Conservation (phyloP, 2,888 invertebrate genomes). For the Macrophya annulata region DNA sequence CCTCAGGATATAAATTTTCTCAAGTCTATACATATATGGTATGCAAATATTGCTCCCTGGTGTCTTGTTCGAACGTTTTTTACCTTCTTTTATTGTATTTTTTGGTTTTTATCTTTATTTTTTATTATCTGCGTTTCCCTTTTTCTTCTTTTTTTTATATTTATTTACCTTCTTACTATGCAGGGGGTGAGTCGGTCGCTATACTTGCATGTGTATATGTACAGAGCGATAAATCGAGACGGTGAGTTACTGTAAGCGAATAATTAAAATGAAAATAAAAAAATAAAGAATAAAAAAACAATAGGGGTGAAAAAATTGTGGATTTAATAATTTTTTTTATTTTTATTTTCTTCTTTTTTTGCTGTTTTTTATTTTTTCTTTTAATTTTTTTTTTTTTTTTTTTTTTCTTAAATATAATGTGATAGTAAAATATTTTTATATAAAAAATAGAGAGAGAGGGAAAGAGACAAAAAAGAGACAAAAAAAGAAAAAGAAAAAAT, state of each 20-base stretch:
- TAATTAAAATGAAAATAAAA: not conserved
- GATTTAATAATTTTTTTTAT: not conserved
- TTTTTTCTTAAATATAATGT: not conserved
- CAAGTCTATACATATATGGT: not conserved
- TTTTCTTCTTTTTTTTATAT: not conserved
- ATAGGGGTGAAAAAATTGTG: not conserved
- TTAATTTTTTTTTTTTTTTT: not conserved
- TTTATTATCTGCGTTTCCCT: not conserved
- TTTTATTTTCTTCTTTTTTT: not conserved
- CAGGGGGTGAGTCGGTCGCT: not conserved
- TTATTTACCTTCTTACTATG: not conserved
- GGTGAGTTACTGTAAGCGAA: not conserved
- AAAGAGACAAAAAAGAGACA: not conserved
- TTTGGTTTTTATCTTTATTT: not conserved
- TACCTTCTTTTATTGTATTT: not conserved
- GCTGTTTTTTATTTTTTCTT: not conserved
- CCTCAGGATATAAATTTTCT: not conserved
- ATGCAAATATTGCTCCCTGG: conserved; percentile 18
- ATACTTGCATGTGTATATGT: not conserved
- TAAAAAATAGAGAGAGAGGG: not conserved
- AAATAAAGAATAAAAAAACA: not conserved
- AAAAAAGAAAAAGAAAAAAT: conserved; percentile 18
- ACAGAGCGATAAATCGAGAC: conserved; percentile 24
- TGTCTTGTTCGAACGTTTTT: not conserved
- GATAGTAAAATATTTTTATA: not conserved